phyloP scores from a whole-genome alignment of 2,888 invertebrate species.

The Oxycera nigricornis region DNA sequence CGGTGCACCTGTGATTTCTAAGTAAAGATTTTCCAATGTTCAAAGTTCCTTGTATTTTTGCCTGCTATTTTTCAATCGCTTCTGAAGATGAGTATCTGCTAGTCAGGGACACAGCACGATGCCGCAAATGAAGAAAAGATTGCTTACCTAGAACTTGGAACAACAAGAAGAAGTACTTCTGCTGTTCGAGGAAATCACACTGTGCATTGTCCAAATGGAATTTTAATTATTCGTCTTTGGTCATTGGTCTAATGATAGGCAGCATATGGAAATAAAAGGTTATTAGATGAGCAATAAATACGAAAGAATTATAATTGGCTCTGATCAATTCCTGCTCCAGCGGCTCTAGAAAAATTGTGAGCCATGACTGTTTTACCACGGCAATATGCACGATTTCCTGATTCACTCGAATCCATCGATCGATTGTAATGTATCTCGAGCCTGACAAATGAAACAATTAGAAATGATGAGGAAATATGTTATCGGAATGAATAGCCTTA shows the following conservation, averaged over 20 bases:
- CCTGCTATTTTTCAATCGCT: neutral
- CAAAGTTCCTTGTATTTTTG: neutral
- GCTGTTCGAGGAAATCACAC: slow-evolving; percentile 37
- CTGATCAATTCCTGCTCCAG: no score
- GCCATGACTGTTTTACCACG: no score
- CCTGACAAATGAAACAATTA: no score
- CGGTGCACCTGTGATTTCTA: neutral
- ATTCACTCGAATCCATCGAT: no score
- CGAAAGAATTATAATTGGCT: no score
- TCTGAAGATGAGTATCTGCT: slow-evolving; percentile 9
- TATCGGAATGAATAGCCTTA: no score
- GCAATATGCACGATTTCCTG: no score
- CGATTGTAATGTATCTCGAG: no score
- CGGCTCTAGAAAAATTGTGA: no score
- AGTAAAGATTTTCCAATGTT: neutral
- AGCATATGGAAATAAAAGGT: neutral
- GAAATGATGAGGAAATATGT: no score
- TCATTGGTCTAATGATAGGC: neutral
- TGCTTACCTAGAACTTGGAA: slow-evolving; percentile 9
- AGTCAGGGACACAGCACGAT: neutral
- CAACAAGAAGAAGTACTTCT: slow-evolving; percentile 6
- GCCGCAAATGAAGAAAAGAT: slow-evolving; percentile 22
- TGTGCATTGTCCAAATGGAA: slow-evolving; percentile 39
- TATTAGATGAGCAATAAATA: neutral
- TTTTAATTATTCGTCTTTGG: slow-evolving; percentile 37